Percentiles rank a stretch among this genome's conserved stretches.
Conservation (phyloP, 2,888 invertebrate species). For the Caenorhabditis becei region DNA sequence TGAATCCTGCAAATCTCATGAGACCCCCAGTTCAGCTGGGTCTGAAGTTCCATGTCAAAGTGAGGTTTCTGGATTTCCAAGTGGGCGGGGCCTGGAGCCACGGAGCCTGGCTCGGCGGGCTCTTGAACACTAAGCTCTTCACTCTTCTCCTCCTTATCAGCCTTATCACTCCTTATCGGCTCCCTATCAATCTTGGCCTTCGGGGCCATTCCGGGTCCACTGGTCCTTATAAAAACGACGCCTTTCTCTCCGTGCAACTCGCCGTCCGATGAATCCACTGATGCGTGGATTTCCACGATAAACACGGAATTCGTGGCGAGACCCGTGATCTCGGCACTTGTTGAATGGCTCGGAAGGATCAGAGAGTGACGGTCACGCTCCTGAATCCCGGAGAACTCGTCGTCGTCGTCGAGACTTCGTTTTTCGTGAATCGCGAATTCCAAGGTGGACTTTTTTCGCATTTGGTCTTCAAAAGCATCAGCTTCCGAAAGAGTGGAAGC, state of each 20-base stretch:
- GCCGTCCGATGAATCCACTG: slow-evolving; percentile 77
- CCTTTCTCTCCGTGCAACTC: slow-evolving; percentile 79
- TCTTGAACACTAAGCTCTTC: slow-evolving; percentile 46
- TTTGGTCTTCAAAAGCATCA: slow-evolving; percentile 65
- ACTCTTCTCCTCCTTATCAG: slow-evolving; percentile 19
- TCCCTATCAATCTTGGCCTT: neutral
- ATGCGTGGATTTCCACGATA: slow-evolving; percentile 77
- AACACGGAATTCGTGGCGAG: slow-evolving; percentile 75
- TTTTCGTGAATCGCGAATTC: slow-evolving; percentile 63
- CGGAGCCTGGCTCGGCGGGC: neutral
- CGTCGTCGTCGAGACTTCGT: slow-evolving; percentile 62
- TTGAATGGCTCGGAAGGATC: slow-evolving; percentile 74
- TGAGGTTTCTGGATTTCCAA: slow-evolving; percentile 60
- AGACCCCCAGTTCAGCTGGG: slow-evolving; percentile 69
- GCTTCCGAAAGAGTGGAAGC: slow-evolving; percentile 63
- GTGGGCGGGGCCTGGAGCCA: neutral
- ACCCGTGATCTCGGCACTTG: slow-evolving; percentile 70
- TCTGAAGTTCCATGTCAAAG: slow-evolving; percentile 63
- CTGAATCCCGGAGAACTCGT: slow-evolving; percentile 14
- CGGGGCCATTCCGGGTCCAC: neutral
- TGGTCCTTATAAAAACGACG: slow-evolving; percentile 75
- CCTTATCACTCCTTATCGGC: neutral
- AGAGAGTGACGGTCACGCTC: slow-evolving; percentile 64
- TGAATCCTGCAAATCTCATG: slow-evolving; percentile 48
- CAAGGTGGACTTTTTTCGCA: slow-evolving; percentile 54